Evolutionary conservation across 2,888 invertebrate genomes (phyloP).

Genomic region (Hemithea aestivaria): DNA sequence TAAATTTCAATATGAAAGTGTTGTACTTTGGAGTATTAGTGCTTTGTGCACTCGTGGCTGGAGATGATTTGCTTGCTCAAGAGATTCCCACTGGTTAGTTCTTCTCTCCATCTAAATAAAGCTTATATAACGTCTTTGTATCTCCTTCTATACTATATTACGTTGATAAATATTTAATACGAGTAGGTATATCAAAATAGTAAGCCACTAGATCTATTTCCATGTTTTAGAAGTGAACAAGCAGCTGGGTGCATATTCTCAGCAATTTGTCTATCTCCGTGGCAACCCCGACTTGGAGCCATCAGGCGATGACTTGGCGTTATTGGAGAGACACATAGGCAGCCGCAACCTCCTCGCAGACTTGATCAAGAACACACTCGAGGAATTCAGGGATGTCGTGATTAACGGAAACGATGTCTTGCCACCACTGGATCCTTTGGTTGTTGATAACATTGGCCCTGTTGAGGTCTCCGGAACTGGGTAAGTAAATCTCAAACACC

Average conservation of each 20-base stretch:
- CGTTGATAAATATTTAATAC: too few relatives aligned
- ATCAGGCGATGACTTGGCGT: slow-evolving; percentile 5
- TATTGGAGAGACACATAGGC: slow-evolving; percentile 10
- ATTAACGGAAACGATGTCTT: slow-evolving; percentile 45
- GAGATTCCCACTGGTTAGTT: slow-evolving; percentile 18
- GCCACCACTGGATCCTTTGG: slow-evolving; percentile 45
- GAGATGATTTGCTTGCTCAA: slow-evolving; percentile 12
- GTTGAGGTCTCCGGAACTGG: slow-evolving; percentile 28
- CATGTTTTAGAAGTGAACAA: slow-evolving; percentile 9
- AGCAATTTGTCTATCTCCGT: slow-evolving; percentile 13
- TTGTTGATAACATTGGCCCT: slow-evolving; percentile 37
- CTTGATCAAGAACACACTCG: slow-evolving; percentile 31
- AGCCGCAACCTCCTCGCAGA: slow-evolving; percentile 32
- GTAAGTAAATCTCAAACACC: slow-evolving; percentile 28
- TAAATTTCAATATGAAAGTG: slow-evolving; percentile 16
- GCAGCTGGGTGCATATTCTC: slow-evolving; percentile 18
- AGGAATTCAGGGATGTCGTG: slow-evolving; percentile 41
- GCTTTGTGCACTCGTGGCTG: slow-evolving; percentile 15
- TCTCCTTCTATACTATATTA: too few relatives aligned
- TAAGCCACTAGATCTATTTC: neutral
- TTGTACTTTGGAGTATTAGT: slow-evolving; percentile 14
- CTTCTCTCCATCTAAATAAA: neutral
- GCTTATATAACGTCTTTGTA: neutral
- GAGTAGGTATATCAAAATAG: too few relatives aligned
- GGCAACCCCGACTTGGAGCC: slow-evolving; percentile 9